Evolutionary conservation across 2,113 vertebrate species (phyloP), one percentile per base, ranked within the genome.

Genomic region (Diadophis punctatus): DNA sequence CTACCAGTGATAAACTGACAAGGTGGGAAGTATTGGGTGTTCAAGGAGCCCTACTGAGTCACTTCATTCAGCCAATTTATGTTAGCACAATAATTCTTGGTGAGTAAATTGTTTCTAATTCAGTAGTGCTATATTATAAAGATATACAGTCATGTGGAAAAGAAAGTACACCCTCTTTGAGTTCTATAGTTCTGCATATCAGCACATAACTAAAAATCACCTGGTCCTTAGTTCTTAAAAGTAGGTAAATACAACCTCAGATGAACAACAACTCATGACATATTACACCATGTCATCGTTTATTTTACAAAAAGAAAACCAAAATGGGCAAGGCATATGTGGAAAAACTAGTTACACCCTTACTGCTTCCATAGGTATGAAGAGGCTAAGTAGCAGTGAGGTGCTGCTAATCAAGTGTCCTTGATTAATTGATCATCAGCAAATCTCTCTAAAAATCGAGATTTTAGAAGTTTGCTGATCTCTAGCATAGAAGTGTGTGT

Each of bases 11-110:
- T 97, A 99, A 99, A 91, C 90, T 99, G 92, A 98, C 98, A 12
- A 98, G 98, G 94, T 99, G 99, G 99, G 98, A 99, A 94, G 99
- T 99, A 88, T 96, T 99, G 23, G 99, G 99, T 94, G 96, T 98
- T 80, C 99, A 99, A 95, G 99, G 99, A 49, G 99, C 99, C 0
- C 93, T 99, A 93, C 97, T 99, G 56, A 99, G 99, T 96, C 98
- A 99, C 95, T 99, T 99, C 93, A 98, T 99, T 0, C 98, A 99
- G 55, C 99, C 99, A 0, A 58, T 99, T 89, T 99, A 99, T 34
- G 97, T 99, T 93, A 98, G 95, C 93, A 98, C 93, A 95, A 98
- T 99, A 94, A 97, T 99, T 86, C 94, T 99, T 58, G 99, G 99
- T 97, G 97, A 97, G 98, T 96, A 27, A 4, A 6, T 23, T 9